Evolutionary conservation across 2,888 invertebrate species (phyloP), one percentile per base, ranked within the genome.

Genomic region (Tinea pellionella): DNA sequence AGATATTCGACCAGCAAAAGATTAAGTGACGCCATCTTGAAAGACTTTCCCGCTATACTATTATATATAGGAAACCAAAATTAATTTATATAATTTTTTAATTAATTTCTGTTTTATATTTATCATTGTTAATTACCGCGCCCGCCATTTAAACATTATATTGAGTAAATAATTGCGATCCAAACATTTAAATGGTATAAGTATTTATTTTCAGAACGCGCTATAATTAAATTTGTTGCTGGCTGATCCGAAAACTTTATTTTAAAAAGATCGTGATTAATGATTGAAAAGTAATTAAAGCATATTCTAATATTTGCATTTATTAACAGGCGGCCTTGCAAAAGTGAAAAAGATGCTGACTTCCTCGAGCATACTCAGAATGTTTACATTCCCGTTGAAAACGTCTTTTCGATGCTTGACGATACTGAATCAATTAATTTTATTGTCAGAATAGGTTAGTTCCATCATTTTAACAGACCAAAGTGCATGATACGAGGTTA

Each of bases 321-420:
- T 37, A 47, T 37, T 78, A 78, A 29, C 74, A 88, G 88, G 64
- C 85, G 88, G 63, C 84, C 85, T 11, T 88, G 88, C 65, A 88
- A 88, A 67, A 84, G 87, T 62, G 88, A 88, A 65, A 85, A 80
- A 65, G 88, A 88, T 63, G 86, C 88, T 18, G 88, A 88, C 66
- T 88, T 88, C 67, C 68, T 88, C 61, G 88, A 88, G 65, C 82
- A 87, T 69, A 87, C 84, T 24, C 88, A 88, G 67, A 88, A 88
- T 65, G 86, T 88, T 67, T 86, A 84, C 82, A 82, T 88, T 79
- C 88, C 88, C 32, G 82, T 88, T 61, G 88, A 88, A 74, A 88
- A 88, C 64, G 78, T 88, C 51, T 85, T 88, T 66, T 87, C 88
- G 19, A 88, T 88, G 88, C 72, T 88, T 64, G 88, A 88, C 63